Evolutionary conservation across 2,113 vertebrate genomes (phyloP), one percentile per base, ranked within the genome.

Genomic region (Neotragus pygmaeus): DNA sequence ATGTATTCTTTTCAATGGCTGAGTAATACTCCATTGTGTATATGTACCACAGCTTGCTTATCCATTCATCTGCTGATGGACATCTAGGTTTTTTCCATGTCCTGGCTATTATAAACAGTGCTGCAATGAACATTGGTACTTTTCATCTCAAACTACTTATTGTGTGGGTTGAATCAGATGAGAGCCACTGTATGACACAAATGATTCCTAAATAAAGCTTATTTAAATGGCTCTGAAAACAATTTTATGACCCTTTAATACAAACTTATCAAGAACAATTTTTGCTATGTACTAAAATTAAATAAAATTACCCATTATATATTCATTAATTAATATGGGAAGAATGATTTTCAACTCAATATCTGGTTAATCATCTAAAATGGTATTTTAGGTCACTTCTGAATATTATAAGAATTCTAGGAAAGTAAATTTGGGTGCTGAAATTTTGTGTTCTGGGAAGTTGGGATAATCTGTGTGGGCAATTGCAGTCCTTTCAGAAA

Each of bases 271-370:
- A 58, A 55, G 58, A 49, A 43, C 23, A 88, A 21, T 21, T 90
- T 95, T 95, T 85, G n/a, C 62, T 96, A 91, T 90, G 6, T 36
- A 30, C 19, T 81, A 94, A 92, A 80, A 75, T 85, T 66, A 94
- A 96, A 81, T 96, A 55, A 90, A 82, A 92, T 70, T 45, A 70
- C n/a, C 19, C 66, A n/a, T 14, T 84, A 62, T 12, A 43, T 82
- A 64, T 73, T 91, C 2, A 92, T 75, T 95, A 47, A 93, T 88
- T 81, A 73, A 75, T 45, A 78, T 80, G 47, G n/a, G 28, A 94
- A 78, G 92, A 43, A 57, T 39, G 60, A 49, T 90, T 81, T 88
- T 95, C 17, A 92, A 47, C 11, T 90, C 17, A 90, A 33, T 87
- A 85, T 88, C 81, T 90, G 28, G 13, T 91, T 88, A 97, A 81